Base-by-base conservation (phyloP, 1,140 invertebrate genomes). In the Eumeta japonica region DNA sequence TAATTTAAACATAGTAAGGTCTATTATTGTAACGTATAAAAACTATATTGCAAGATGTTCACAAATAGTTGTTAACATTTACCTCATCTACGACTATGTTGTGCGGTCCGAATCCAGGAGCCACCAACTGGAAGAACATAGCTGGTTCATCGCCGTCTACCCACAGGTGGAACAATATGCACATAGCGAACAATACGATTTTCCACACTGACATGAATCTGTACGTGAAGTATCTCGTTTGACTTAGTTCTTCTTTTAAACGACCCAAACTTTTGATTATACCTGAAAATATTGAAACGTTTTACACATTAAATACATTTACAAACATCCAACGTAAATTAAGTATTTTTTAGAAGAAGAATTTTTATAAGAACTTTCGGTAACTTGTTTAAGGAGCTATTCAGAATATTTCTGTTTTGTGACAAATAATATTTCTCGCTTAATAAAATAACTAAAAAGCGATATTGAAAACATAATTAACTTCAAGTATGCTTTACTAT, bases 171-270 rank as follows among this genome's bases (percentile, higher is more conserved):
- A 90, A 68, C 3, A 93, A 37, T 19, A 88, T 83, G 10, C 82
- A 81, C 41, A 87, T 78, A 34, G 93, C 79, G 63, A 94, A 94
- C 2, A 85, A 66, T 1, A 92, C 29, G 32, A 92, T 87, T 68
- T 95, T 95, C 90, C 90, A 94, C 1, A 91, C 55, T 0, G 91
- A 92, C 10, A 95, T 81, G 56, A 95, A 91, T 43, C 92, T 82
- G 62, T 94, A 92, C 1, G 82, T 87, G 62, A 91, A 95, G 56
- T 96, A 96, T 35, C 92, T 79, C 1, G 88, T 90, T 28, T 80
- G 63, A 34, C 83, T 83, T 35, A 96, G 68, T 44, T 89, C 83
- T 30, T 94, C 88, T 56, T 92, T 92, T 13, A 94, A 79, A 55
- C 83, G 81, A 16, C 86, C 88, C 29, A 94, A 66, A n/a, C 81